Evolutionary conservation across 2,888 invertebrate genomes (phyloP).

Genomic region (Pammene aurita): DNA sequence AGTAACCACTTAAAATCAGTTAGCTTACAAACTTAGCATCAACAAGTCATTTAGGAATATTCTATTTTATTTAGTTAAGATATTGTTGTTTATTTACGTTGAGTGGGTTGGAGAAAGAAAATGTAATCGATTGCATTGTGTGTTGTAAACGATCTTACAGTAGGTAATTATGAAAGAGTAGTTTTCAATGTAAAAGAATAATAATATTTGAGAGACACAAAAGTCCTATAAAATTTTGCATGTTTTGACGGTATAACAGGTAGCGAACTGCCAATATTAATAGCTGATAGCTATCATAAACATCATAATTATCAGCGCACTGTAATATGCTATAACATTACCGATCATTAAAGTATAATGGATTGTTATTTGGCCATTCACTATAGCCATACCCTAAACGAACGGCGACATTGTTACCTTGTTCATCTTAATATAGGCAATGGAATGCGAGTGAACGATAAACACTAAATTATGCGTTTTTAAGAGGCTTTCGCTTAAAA

Average conservation of each 20-base stretch:
- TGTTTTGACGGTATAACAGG: neutral
- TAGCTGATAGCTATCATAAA: neutral
- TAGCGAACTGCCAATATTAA: neutral
- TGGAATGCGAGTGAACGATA: slow-evolving; percentile 29
- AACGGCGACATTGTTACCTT: slow-evolving; percentile 17
- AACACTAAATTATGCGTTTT: slow-evolving; percentile 29
- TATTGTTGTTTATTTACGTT: too few relatives aligned
- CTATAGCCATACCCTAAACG: slow-evolving; percentile 12
- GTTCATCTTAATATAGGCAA: slow-evolving; percentile 33
- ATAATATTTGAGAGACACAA: neutral
- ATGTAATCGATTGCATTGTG: too few relatives aligned
- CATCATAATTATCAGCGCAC: slow-evolving; percentile 4
- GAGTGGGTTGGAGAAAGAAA: too few relatives aligned
- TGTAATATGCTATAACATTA: slow-evolving; percentile 13
- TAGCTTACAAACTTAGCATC: too few relatives aligned
- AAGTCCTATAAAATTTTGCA: neutral
- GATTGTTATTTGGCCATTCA: slow-evolving; percentile 13
- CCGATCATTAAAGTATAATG: slow-evolving; percentile 4
- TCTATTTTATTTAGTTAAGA: too few relatives aligned
- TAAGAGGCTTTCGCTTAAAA: slow-evolving; percentile 25
- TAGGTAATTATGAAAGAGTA: too few relatives aligned
- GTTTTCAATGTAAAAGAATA: too few relatives aligned
- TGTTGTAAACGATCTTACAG: too few relatives aligned
- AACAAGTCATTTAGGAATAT: too few relatives aligned
- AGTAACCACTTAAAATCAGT: too few relatives aligned